Evolutionary conservation across 2,797 vertebrate genomes (phyloP).

Genomic region (Pitangus sulphuratus): DNA sequence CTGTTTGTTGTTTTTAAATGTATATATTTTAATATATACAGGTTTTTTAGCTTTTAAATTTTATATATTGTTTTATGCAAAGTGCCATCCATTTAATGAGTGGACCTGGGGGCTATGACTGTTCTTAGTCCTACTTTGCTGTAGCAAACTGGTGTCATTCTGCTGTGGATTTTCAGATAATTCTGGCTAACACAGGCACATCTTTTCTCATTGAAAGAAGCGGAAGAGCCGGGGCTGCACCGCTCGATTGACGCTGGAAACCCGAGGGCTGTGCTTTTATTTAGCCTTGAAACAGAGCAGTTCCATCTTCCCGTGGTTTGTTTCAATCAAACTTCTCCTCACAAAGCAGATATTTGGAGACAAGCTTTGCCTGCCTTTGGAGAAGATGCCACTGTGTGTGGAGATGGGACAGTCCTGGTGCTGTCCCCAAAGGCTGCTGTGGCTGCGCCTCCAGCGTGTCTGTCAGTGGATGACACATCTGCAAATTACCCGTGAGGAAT

Average conservation of each 20-base stretch:
- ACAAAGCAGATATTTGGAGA: neutral
- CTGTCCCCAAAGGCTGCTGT: slow-evolving; percentile 11
- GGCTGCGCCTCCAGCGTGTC: neutral
- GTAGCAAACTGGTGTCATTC: neutral
- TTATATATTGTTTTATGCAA: neutral
- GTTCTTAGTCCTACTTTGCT: neutral
- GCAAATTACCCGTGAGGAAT: slow-evolving; percentile 40
- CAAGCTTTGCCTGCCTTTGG: neutral
- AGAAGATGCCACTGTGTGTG: neutral
- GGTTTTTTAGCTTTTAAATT: neutral
- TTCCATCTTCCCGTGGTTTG: neutral
- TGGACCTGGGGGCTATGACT: neutral
- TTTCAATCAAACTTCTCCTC: neutral
- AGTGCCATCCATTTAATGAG: neutral
- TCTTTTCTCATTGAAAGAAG: neutral
- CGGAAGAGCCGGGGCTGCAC: neutral
- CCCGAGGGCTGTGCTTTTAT: neutral
- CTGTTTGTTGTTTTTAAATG: neutral
- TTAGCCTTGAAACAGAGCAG: neutral
- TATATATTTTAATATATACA: too few species aligned
- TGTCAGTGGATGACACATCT: neutral
- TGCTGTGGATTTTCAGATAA: neutral
- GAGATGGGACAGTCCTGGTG: neutral
- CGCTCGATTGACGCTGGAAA: neutral
- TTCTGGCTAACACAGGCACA: neutral